Base-by-base conservation (phyloP, 2,113 vertebrate genomes). In the Elanus axillaris region DNA sequence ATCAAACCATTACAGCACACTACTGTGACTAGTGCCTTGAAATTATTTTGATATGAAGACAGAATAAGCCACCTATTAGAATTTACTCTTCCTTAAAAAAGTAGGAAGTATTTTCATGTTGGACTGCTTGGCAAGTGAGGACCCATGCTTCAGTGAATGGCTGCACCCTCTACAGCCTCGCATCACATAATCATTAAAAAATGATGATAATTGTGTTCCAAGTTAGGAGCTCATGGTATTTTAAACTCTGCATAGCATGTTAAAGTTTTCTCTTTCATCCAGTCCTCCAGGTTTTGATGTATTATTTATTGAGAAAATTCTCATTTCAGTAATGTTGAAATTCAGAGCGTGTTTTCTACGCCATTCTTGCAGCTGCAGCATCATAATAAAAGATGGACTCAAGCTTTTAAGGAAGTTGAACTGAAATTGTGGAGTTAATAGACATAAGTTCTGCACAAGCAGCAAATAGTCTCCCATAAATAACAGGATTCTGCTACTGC, bases 221-320 rank as follows among this genome's bases (percentile, higher is more conserved):
- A 68, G 60, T 72, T 72, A 59, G 9, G 5, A 82, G 58, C 43
- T 89, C 45, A 74, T 82, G 74, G 42, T 77, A 91, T 69, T 88
- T 92, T 92, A 62, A 96, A 96, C 76, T 76, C 25, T 71, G 50
- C 52, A 87, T 32, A 90, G 19, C 60, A 58, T 81, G 93, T 78
- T 27, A 69, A 96, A 96, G 90, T 91, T 79, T 85, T 71, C 84
- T 88, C 79, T 95, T 95, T 83, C 62, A 94, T 79, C 92, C 23
- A 74, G 29, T 62, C 66, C 19, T 92, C 90, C 23, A 63, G 1
- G 34, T 93, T 95, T 62, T 95, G 79, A 96, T 95, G 67, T 7
- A 94, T 95, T 96, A 93, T 96, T 96, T 96, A 97, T 62, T 36
- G 25, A 60, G 84, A 95, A 93, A 91, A 96, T 88, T 81, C 83